Evolutionary conservation across 2,113 vertebrate genomes (phyloP).

Genomic region (Zapus hudsonius): DNA sequence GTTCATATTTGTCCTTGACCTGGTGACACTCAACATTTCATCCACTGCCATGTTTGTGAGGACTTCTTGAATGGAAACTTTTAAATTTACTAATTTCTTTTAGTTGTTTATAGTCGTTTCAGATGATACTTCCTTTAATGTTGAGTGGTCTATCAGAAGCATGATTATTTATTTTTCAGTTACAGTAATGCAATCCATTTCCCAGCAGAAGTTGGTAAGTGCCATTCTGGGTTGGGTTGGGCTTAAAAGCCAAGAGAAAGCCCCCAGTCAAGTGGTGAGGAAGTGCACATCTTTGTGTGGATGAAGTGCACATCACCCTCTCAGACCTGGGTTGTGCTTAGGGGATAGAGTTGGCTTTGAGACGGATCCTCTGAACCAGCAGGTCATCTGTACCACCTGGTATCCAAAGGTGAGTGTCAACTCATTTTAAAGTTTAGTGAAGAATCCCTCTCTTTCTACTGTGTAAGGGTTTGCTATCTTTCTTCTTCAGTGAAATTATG

Average conservation of each 20-base stretch:
- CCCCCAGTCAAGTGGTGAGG: background rate
- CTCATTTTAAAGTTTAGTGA: background rate
- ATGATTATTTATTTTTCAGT: background rate
- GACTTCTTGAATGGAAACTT: conserved; percentile 38
- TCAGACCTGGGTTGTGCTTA: background rate
- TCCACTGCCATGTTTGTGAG: background rate
- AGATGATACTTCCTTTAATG: conserved; percentile 22
- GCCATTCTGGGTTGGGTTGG: conserved; percentile 30
- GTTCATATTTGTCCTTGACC: background rate
- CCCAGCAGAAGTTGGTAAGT: conserved; percentile 44
- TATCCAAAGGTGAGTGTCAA: conserved; percentile 43
- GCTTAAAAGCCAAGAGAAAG: conserved; percentile 64
- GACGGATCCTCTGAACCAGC: background rate
- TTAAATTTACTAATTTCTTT: conserved; percentile 36
- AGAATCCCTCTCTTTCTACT: background rate
- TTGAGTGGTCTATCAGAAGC: conserved; percentile 14
- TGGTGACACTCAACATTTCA: background rate
- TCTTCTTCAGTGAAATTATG: background rate
- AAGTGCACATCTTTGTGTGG: background rate
- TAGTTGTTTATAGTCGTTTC: background rate
- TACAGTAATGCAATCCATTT: conserved; percentile 51
- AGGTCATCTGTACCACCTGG: background rate
- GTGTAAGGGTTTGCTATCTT: background rate
- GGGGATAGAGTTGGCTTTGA: background rate
- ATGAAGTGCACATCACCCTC: background rate